These are phyloP conservation scores for Aselliscus stoliczkanus DNA, from an alignment of 2,797 vertebrate genomes.

Conservation along the genomic window DNA sequence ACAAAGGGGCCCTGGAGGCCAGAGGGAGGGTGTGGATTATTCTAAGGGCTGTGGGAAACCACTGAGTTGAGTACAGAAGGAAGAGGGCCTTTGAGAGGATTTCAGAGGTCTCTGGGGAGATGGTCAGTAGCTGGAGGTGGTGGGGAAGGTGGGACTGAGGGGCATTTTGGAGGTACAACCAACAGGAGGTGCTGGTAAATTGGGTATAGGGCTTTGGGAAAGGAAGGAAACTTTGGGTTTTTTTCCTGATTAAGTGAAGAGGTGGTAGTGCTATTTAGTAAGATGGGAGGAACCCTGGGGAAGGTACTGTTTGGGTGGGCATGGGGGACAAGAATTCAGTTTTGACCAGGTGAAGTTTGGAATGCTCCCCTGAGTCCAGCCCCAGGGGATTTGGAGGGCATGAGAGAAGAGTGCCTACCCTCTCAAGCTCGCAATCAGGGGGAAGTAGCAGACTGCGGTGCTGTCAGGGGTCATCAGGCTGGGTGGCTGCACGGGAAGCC, in stretches of 20 bases:
- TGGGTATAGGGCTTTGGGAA: not conserved
- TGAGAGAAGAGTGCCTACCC: not conserved
- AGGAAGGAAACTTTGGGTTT: not conserved
- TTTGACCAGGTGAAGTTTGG: not conserved
- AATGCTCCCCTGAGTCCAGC: not conserved
- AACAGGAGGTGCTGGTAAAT: not conserved
- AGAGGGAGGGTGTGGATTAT: not conserved
- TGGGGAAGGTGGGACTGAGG: not conserved
- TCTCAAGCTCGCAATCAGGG: not conserved
- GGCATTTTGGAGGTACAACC: not conserved
- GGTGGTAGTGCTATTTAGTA: not conserved
- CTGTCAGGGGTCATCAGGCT: no score
- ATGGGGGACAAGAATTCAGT: not conserved
- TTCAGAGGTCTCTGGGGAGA: not conserved
- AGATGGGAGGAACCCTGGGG: not conserved
- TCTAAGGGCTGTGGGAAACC: not conserved
- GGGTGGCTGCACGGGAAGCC: not conserved
- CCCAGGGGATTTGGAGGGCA: not conserved
- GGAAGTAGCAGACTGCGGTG: rapidly evolving
- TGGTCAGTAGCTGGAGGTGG: not conserved
- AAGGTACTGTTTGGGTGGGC: rapidly evolving
- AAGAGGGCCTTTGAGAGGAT: not conserved
- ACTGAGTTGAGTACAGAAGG: not conserved
- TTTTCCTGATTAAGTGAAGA: not conserved
- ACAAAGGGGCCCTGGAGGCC: not conserved